Conservation (phyloP, 2,113 vertebrate species). For the Cyprinus carpio region DNA sequence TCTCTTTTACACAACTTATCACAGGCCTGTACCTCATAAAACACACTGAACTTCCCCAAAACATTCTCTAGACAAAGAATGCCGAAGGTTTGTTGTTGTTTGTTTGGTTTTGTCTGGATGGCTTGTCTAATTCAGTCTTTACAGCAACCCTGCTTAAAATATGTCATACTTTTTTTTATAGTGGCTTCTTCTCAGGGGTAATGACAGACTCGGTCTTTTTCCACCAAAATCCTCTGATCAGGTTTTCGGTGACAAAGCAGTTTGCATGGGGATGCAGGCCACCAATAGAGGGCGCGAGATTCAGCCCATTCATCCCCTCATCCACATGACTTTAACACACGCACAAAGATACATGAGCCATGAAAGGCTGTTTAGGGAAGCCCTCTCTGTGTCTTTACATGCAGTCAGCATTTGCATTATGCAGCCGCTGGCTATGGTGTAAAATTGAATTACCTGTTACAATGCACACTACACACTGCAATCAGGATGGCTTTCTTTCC, state of each 20-base stretch:
- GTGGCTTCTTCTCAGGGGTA: background rate
- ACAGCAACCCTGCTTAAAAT: background rate
- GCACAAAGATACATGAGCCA: conserved; percentile 54
- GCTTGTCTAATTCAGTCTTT: background rate
- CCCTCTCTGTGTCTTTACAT: conserved; percentile 52
- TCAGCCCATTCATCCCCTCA: conserved; percentile 45
- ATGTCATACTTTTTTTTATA: background rate
- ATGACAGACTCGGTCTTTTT: background rate
- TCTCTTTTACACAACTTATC: background rate
- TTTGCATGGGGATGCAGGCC: conserved; percentile 20
- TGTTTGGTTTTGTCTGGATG: background rate
- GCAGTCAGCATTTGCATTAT: conserved; percentile 45
- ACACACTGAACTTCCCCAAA: background rate
- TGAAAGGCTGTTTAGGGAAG: conserved; percentile 59
- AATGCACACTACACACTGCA: conserved; percentile 56
- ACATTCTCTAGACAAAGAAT: background rate
- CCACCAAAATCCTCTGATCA: background rate
- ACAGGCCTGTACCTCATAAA: background rate
- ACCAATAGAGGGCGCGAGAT: conserved; percentile 52
- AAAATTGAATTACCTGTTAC: conserved; percentile 67
- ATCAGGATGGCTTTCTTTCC: conserved; percentile 60
- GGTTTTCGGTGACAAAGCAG: conserved; percentile 37
- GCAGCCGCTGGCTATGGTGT: conserved; percentile 58
- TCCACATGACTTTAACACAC: conserved; percentile 53
- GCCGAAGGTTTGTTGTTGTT: background rate